Evolutionary conservation across 2,888 invertebrate genomes (phyloP), one percentile per base, ranked within the genome.

Genomic region (Sminthurinus aureus): DNA sequence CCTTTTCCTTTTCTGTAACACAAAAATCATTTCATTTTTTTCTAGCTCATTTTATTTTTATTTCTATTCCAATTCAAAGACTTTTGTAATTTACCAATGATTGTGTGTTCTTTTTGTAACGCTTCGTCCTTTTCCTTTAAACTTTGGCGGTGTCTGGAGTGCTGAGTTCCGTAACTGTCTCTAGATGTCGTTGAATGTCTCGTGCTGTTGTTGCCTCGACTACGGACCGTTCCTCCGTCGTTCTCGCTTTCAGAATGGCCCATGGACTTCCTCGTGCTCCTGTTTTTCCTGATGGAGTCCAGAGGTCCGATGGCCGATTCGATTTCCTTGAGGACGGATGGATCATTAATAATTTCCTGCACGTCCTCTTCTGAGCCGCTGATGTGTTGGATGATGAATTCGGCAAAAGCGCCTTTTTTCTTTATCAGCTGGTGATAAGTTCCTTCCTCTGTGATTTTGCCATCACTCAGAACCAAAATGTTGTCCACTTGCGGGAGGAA

Each of bases 401-500:
- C 96, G 0, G 96, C 94, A 89, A 93, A 93, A 6, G 91, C 91
- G 66, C 92, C 92, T 85, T 91, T 90, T 84, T 90, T 90, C 0
- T 89, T 89, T 81, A 93, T 88, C 50, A 93, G 89, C 83, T 92
- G 90, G 8, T 90, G 89, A 88, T 92, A 92, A 1, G 90, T 90
- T 8, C 92, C 92, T 12, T 86, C 83, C 88, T 92, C 92, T 18
- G 90, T 90, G 38, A 92, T 91, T 38, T 85, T 85, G 0, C 92
- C 92, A 77, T 91, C 90, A 22, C 89, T 89, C 85, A 92, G 86
- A 0, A 92, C 92, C n/a, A 71, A 15, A 9, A 71, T 71, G 1
- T 26, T 0, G 15, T 71, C 71, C 0, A 96, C 96, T 89, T 96
- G 94, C 0, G 97, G 95, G 88, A 99, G 92, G 91, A 96, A 98